Base-by-base conservation (phyloP, 2,113 vertebrate genomes). In the Verasper variegatus region DNA sequence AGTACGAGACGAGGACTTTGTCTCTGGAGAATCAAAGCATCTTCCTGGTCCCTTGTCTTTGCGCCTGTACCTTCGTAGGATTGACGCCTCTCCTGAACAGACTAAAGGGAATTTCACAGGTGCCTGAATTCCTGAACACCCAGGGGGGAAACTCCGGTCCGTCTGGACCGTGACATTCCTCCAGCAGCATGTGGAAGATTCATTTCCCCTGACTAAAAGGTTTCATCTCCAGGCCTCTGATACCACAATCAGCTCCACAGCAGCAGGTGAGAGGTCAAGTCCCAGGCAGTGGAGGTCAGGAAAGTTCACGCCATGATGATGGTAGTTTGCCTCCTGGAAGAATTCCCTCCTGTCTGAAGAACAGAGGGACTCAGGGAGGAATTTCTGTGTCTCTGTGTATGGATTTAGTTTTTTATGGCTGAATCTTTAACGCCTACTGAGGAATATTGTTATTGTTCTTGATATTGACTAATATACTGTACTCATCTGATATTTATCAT, bases 81-180 rank as follows among this genome's bases (percentile, higher is more conserved):
- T 4, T 27, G 45, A 51, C 37, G 3, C 18, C 12, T 37, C 35
- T 37, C 11, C 56, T 60, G 6, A 58, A 80, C 27, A 68, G n/a
- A 74, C 59, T 58, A 60, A 76, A 80, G 70, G 65, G 60, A 63
- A 74, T 63, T 81, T 86, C 83, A 86, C 89, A 88, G 90, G 89
- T 89, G 88, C 76, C 62, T 9, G 20, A 57, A 91, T 89, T 87
- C 68, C 68, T 78, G n/a, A 80, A 70, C 58, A 80, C 80, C 75
- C 51, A 10, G 21, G 51, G 37, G 40, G 76, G 70, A 51, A 73
- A 54, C 63, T 85, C 71, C 45, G 18, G 52, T 37, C 67, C 15
- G 78, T 87, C 88, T 87, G 86, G 55, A 76, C 47, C 57, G 1
- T 47, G 60, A 84, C 87, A 88, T 89, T 87, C 84, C 82, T 85